Base-by-base conservation (phyloP, 2,797 vertebrate genomes). In the Cygnus olor region DNA sequence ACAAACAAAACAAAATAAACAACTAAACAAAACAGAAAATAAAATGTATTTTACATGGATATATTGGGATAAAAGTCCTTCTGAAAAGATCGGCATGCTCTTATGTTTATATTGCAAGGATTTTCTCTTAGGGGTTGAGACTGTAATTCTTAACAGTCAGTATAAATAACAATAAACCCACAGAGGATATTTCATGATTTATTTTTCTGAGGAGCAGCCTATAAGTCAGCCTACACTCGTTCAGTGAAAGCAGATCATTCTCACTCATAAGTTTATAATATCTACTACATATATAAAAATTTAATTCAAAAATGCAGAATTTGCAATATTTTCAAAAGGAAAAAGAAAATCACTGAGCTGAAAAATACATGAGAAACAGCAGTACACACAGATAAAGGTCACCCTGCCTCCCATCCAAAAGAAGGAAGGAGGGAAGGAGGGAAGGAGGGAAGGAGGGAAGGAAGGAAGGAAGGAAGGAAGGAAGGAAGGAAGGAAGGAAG, bases 261-360 rank as follows among this genome's bases (percentile, higher is more conserved):
- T 81, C 56, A 86, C 68, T 95, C 87, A 36, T 24, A 54, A 64
- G 53, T 64, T 56, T 85, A 36, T 11, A 9, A 38, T 86, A 34
- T 32, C 10, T 74, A 24, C 45, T 49, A 71, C 30, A 66, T 74
- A 47, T 38, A 77, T 69, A 45, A 40, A 4, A 3, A 10, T 34
- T n/a, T 72, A 17, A 44, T 47, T 84, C 22, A 30, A 11, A 89
- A 90, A 82, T 71, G n/a, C 66, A 66, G 34, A 86, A 63, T 44
- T 88, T 56, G n/a, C 28, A 61, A 84, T 40, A 57, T 19, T 88
- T 57, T 49, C 7, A 24, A 81, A 72, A 83, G 47, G n/a, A n/a
- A n/a, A 51, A 86, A 80, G 24, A 38, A 63, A 63, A 51, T 22
- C 30, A 32, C 28, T 15, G 16, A 1, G 8, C 13, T 28, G 14